These are phyloP conservation scores for Drosophila paracracens DNA, from an alignment of 2,888 invertebrate species.

Conservation along the genomic window DNA sequence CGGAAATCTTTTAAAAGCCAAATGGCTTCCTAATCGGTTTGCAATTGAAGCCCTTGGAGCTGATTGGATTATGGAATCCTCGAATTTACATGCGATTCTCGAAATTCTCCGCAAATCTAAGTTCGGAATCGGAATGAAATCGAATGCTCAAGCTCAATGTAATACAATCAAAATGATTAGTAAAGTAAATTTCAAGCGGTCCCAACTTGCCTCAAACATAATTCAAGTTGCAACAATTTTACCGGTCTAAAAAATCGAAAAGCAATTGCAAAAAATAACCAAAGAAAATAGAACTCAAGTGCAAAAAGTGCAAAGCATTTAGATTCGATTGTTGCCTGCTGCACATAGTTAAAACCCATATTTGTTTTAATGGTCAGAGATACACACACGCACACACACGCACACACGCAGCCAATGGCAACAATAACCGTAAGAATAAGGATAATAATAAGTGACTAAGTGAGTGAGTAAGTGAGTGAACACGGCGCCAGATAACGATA, in stretches of 20 bases:
- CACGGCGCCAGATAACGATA: constrained; percentile 70
- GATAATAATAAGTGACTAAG: constrained; percentile 73
- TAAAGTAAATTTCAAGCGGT: too few relatives aligned
- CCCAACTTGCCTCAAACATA: neutral
- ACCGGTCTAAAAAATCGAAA: neutral
- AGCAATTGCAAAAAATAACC: neutral
- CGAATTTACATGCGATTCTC: neutral
- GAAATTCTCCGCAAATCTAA: neutral
- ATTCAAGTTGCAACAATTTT: constrained; percentile 1
- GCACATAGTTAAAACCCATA: constrained; percentile 66
- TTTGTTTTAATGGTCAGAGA: constrained; percentile 60
- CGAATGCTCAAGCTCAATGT: neutral
- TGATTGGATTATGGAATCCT: constrained; percentile 17
- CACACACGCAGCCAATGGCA: constrained; percentile 28
- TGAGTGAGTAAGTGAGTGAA: constrained; percentile 63
- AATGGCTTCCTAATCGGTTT: constrained; percentile 13
- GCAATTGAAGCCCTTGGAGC: constrained; percentile 4
- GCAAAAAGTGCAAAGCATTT: constrained; percentile 48
- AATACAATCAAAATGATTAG: neutral
- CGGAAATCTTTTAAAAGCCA: constrained; percentile 12
- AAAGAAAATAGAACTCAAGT: constrained; percentile 34
- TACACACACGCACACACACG: neutral
- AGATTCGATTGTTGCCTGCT: constrained; percentile 52
- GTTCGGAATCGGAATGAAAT: neutral
- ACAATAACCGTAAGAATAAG: constrained; percentile 66